Percentiles rank a stretch among this genome's conserved stretches.
Conservation (phyloP, 2,888 invertebrate genomes). For the Ophioninae sp. region DNA sequence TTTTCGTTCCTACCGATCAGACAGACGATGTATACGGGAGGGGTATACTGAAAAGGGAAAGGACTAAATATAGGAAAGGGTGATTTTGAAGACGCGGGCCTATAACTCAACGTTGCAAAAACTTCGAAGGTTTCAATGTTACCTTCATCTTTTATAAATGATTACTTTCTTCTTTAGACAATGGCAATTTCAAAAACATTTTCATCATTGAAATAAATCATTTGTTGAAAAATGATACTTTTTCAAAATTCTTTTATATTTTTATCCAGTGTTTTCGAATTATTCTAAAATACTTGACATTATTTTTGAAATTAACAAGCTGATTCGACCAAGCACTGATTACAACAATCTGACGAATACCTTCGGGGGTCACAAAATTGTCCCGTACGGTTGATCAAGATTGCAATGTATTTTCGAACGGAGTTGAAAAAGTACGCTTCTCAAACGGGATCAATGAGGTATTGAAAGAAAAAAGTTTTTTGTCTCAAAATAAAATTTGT, state of each 20-base stretch:
- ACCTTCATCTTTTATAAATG: neutral
- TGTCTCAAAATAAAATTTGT: too few species aligned
- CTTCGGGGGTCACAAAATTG: neutral
- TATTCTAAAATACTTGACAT: neutral
- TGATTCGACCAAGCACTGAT: neutral
- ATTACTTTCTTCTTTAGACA: neutral
- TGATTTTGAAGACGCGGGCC: neutral
- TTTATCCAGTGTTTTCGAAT: neutral
- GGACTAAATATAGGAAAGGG: constrained; percentile 3
- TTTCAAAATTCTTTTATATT: neutral
- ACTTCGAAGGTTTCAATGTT: neutral
- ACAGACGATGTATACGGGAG: constrained; percentile 9
- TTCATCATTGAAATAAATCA: neutral
- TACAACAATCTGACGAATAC: neutral
- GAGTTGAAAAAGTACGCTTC: neutral
- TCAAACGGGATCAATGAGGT: constrained; percentile 2
- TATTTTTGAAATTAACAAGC: neutral
- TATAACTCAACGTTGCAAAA: neutral
- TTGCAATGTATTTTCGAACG: neutral
- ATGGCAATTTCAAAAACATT: neutral
- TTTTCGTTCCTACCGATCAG: constrained; percentile 49
- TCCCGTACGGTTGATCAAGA: neutral
- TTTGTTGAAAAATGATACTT: neutral
- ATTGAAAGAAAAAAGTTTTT: too few species aligned
- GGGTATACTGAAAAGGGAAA: constrained; percentile 34